Conservation (phyloP, 2,113 vertebrate species). For the Aegithalos caudatus region DNA sequence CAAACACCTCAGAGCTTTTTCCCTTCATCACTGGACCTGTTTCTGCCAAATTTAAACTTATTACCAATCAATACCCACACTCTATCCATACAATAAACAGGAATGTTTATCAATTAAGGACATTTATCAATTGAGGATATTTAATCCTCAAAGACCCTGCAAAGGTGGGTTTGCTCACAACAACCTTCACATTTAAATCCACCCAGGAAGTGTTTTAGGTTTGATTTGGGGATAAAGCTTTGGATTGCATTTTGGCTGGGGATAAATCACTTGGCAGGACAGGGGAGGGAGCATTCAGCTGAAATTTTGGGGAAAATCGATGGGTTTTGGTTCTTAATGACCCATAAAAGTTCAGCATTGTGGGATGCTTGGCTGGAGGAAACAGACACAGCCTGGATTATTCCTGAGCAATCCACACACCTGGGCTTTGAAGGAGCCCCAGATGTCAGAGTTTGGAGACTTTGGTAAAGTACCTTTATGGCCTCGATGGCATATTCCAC, state of each 20-base stretch:
- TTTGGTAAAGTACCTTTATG: slow-evolving; percentile 82
- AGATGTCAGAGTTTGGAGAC: accelerated
- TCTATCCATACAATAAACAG: not conserved
- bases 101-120: not conserved
- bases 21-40: too few relatives aligned
- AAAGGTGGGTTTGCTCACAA: accelerated
- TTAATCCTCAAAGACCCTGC: not conserved
- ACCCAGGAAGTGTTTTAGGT: not conserved
- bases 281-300: accelerated
- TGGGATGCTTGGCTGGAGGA: not conserved
- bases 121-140: too few relatives aligned
- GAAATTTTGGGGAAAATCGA: accelerated
- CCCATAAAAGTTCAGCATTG: not conserved
- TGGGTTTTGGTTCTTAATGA: not conserved
- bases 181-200: not conserved
- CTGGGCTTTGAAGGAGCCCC: not conserved
- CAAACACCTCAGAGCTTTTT: not conserved
- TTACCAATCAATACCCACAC: accelerated
- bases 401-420: not conserved
- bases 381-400: not conserved
- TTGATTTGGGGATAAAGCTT: not conserved
- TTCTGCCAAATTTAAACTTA: not conserved
- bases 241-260: accelerated
- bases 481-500: slow-evolving; percentile 99
- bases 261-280: not conserved